Base-by-base conservation (phyloP, 2,888 invertebrate species). In the Diarsia rubi region DNA sequence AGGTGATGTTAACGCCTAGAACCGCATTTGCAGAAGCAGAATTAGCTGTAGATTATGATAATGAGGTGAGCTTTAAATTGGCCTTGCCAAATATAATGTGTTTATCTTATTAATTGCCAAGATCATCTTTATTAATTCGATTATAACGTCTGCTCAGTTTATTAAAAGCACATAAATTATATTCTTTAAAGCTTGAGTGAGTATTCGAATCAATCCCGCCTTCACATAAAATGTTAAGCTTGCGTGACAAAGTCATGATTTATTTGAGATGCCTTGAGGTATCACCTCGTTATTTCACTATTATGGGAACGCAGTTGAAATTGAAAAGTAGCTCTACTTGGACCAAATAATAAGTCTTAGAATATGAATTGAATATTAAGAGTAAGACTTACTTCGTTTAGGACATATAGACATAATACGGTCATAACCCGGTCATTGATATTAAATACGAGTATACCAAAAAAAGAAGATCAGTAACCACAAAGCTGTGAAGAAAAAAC, bases 231-330 rank as follows among this genome's bases (percentile, higher is more conserved):
- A 63, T 70, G 37, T 44, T 68, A 71, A 72, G 31, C 59, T 69
- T 54, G 54, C 69, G n/a, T 59, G 52, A 44, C 60, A 70, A 65
- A 44, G 27, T 45, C 47, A 67, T 78, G 73, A 72, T 82, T 80
- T 71, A 84, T 86, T 76, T 78, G 12, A 77, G 66, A 75, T 8
- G 69, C 75, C 75, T 73, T 63, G 60, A 82, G 75, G 31, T 75
- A 75, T 78, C 37, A 60, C 52, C 69, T 83, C 31, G 37, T 80
- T 79, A 77, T 60, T 82, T 70, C 57, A 75, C 72, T 75, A 73
- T 81, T 68, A 76, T 76, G 24, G 65, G 59, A 64, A 65, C 0
- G 31, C 54, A 59, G 65, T 68, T 67, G 9, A 63, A 68, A 68
- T 57, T 72, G 59, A 69, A 77, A 79, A 79, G 31, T 78, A 59